phyloP scores from a whole-genome alignment of 2,113 vertebrate genomes.

The Scomber japonicus region DNA sequence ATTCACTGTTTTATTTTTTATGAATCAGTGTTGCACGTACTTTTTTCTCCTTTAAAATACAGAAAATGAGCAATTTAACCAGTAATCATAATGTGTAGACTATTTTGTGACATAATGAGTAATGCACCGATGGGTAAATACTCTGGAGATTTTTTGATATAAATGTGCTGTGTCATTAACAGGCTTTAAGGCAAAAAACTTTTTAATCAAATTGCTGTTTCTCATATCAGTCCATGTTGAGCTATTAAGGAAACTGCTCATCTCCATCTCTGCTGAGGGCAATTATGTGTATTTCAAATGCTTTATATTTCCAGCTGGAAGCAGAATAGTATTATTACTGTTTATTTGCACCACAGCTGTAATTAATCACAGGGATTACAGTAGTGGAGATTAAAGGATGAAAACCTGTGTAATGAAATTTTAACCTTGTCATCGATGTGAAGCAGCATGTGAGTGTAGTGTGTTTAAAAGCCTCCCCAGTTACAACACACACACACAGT shows the following conservation, averaged over 20 bases:
- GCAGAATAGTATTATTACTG: constrained; percentile 21
- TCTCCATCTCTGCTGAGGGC: constrained; percentile 20
- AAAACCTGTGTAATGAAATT: constrained; percentile 50
- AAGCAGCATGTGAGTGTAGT: background rate
- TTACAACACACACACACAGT: background rate
- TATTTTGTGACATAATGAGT: constrained; percentile 3
- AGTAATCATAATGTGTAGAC: constrained; percentile 1
- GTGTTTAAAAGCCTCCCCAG: constrained; percentile 14
- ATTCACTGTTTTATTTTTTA: too few species aligned
- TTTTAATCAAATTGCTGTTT: constrained; percentile 10
- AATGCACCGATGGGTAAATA: background rate
- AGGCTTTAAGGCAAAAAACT: constrained; percentile 2
- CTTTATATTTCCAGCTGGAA: constrained; percentile 26
- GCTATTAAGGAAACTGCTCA: constrained; percentile 32
- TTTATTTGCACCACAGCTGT: constrained; percentile 30
- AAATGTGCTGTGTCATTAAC: background rate
- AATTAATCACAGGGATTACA: constrained; percentile 54
- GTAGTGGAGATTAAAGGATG: constrained; percentile 42
- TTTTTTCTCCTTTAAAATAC: background rate
- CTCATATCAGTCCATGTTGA: constrained; percentile 22
- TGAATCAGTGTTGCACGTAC: too few species aligned
- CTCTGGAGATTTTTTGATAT: background rate
- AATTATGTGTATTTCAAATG: constrained; percentile 10
- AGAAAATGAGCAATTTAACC: background rate
- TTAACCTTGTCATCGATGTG: background rate